Conservation (phyloP, 30 jellyfish, hydroid and myxozoan species). For the Aurelia sp. region DNA sequence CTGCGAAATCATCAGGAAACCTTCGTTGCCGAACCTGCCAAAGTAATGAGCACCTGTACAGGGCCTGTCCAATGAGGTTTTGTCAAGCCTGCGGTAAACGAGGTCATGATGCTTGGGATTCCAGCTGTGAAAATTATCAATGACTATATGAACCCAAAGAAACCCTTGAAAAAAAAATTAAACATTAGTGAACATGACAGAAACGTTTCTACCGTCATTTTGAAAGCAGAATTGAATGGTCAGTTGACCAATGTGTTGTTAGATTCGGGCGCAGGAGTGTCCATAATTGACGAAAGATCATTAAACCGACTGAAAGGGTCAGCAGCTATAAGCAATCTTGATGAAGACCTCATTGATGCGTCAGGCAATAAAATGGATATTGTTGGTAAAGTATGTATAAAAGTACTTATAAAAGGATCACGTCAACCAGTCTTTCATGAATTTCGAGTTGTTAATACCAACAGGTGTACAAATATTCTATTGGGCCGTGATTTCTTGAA, state of each 20-base stretch:
- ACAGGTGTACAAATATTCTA: too few species aligned
- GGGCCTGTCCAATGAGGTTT: constrained; percentile 32
- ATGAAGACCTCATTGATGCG: constrained; percentile 56
- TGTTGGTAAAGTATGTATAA: constrained; percentile 13
- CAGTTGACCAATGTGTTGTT: constrained; percentile 20
- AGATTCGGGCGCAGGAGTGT: constrained; percentile 53
- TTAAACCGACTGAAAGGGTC: constrained; percentile 28
- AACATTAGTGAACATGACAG: neutral
- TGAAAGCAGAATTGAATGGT: neutral
- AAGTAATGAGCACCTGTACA: constrained; percentile 6
- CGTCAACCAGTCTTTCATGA: neutral
- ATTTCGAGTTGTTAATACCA: too few species aligned
- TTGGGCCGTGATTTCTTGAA: too few species aligned
- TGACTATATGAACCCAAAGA: neutral
- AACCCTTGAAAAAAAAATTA: neutral
- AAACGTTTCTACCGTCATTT: neutral
- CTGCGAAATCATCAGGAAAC: neutral
- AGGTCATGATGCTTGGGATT: constrained; percentile 16
- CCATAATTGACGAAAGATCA: constrained; percentile 36
- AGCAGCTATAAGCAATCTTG: neutral
- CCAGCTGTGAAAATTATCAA: neutral
- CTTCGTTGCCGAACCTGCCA: constrained; percentile 3
- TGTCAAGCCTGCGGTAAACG: constrained; percentile 24
- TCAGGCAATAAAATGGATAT: constrained; percentile 64
- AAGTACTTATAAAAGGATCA: constrained; percentile 18